Base-by-base conservation (phyloP, 1,140 invertebrate genomes). In the Drosophila persimilis region DNA sequence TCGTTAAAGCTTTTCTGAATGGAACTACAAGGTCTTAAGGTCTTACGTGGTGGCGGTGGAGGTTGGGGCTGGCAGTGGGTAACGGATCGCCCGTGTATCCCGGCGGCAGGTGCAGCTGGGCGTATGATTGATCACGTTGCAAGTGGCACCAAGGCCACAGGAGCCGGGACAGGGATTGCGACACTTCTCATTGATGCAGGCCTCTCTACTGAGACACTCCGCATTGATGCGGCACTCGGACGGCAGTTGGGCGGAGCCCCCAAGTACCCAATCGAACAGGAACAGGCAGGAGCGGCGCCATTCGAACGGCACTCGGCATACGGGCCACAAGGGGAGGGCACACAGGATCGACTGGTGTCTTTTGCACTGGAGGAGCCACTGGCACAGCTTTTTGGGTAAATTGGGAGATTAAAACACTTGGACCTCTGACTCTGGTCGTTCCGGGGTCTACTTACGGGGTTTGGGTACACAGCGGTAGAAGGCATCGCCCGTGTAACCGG, bases 401-500 rank as follows among this genome's bases (percentile, higher is more conserved):
- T 46, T 3, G 20, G 4, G 43, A 55, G 15, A 13, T n/a, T 15
- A 55, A 31, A 6, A 31, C 8, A 6, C 2, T 46, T 22, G 20
- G 26, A 9, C 20, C 2, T 4, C 8, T 17, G 11, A 1, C 5
- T 20, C 7, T 8, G 8, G 9, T 35, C 9, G 2, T 7, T 13
- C 29, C 3, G 7, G 3, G 11, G 11, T 6, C 6, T 13, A 71
- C 89, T 92, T 92, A 92, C 92, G 85, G 73, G 91, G 91, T 65
- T 92, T 88, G 4, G 89, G 90, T 8, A 77, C 58, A 79, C 97
- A 98, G 60, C 94, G 94, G 78, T 94, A 95, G 91, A 97, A 97
- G 44, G 96, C 96, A 93, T 97, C 96, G 59, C 97, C 97, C 6
- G 95, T 96, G 91, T 95, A 95, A 15, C 95, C 95, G 46, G 95